These are phyloP conservation scores for Drosophila lowei DNA, from an alignment of 1,140 invertebrate genomes.

Conservation along the genomic window DNA sequence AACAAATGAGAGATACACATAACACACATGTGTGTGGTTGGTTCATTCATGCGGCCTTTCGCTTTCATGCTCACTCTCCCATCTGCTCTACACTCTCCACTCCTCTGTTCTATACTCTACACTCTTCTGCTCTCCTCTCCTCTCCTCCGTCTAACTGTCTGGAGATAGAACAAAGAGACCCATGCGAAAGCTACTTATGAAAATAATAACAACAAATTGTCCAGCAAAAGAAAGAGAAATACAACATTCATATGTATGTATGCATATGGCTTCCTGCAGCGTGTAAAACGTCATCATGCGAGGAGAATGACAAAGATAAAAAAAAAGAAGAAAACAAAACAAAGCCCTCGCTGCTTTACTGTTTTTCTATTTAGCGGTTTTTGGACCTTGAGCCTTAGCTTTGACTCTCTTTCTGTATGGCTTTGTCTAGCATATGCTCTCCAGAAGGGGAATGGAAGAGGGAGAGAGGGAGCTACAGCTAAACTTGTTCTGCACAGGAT, in stretches of 20 bases:
- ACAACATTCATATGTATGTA: constrained; percentile 15
- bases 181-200: constrained; percentile 15
- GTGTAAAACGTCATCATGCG: constrained; percentile 28
- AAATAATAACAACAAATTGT: constrained; percentile 45
- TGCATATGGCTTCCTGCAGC: constrained; percentile 46
- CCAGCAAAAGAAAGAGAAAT: constrained; percentile 49
- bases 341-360: constrained; percentile 7
- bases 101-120: constrained; percentile 11
- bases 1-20: no score
- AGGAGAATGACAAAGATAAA: constrained; percentile 42
- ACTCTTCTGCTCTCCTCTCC: background rate
- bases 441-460: constrained; percentile 12
- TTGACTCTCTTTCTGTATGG: constrained; percentile 9
- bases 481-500: constrained; percentile 46
- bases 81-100: constrained; percentile 13
- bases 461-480: constrained; percentile 1
- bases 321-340: background rate
- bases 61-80: constrained; percentile 52
- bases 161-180: constrained; percentile 43
- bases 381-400: constrained; percentile 56
- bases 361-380: constrained; percentile 46
- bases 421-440: constrained; percentile 29
- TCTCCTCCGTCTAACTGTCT: constrained; percentile 4
- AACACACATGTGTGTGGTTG: background rate
- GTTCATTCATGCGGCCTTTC: constrained; percentile 52